A percentile compares a stretch with the other conserved stretches of the same genome.
Conservation (phyloP, 2,113 vertebrate genomes). For the Irena cyanogastra region DNA sequence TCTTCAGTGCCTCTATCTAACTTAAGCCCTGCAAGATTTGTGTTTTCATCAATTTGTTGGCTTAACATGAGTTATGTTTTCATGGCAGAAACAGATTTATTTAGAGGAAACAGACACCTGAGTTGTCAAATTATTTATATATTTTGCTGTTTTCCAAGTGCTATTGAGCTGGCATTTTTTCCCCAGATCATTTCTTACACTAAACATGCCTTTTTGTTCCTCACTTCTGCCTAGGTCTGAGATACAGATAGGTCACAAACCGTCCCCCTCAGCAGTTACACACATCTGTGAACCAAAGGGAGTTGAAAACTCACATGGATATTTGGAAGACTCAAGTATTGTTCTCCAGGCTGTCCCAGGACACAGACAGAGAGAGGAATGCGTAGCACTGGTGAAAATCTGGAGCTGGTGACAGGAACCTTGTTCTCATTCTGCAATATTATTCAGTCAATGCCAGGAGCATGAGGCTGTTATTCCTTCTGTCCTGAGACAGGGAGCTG, state of each 20-base stretch:
- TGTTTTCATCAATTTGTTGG: background rate
- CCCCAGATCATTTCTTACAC: background rate
- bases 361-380: accelerated
- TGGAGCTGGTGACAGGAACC: accelerated
- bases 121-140: background rate
- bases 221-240: background rate
- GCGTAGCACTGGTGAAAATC: background rate
- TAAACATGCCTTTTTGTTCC: background rate
- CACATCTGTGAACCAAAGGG: background rate
- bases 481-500: background rate
- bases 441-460: accelerated
- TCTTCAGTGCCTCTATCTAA: background rate
- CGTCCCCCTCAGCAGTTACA: background rate
- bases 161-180: background rate
- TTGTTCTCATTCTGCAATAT: accelerated
- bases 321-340: background rate
- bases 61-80: background rate
- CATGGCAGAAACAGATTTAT: background rate
- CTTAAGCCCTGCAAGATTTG: background rate
- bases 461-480: accelerated
- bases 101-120: background rate
- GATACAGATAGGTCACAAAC: background rate
- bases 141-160: background rate
- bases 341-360: background rate
- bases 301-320: background rate